A percentile compares a stretch with the other conserved stretches of the same genome.
These are phyloP conservation scores for Caenorhabditis virilis DNA, from an alignment of 2,888 invertebrate species.

Conservation along the genomic window DNA sequence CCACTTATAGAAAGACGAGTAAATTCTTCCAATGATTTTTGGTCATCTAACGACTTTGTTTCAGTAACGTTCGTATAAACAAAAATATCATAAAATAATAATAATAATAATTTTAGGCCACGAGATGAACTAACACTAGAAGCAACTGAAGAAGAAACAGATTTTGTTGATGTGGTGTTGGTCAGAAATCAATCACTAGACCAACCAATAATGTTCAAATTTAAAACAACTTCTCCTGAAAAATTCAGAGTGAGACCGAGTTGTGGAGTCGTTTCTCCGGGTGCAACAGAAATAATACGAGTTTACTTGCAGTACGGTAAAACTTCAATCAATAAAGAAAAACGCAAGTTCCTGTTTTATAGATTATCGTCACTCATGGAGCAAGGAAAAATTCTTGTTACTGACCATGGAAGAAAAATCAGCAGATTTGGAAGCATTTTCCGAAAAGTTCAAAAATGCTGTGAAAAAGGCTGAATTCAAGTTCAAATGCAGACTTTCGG, in stretches of 20 bases:
- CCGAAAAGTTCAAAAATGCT: conserved; percentile 43
- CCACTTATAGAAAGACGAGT: conserved; percentile 47
- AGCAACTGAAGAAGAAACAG: conserved; percentile 47
- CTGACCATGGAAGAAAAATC: conserved; percentile 50
- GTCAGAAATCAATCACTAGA: conserved; percentile 47
- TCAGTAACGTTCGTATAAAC: conserved; percentile 33
- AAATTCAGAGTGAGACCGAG: conserved; percentile 89
- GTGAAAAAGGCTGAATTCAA: conserved; percentile 50
- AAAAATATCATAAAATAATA: background rate
- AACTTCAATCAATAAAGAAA: conserved; percentile 1
- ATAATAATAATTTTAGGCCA: conserved; percentile 38
- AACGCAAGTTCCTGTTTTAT: conserved; percentile 6
- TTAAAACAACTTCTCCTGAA: conserved; percentile 92
- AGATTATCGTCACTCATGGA: conserved; percentile 57
- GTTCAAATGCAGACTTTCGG: conserved; percentile 44
- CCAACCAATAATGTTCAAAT: conserved; percentile 71
- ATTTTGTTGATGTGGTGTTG: conserved; percentile 51
- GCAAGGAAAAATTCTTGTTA: conserved; percentile 56
- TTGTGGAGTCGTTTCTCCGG: conserved; percentile 50
- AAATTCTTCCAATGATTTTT: conserved; percentile 40
- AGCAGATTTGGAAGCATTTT: conserved; percentile 47
- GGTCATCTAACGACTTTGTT: conserved; percentile 39
- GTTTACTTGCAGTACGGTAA: conserved; percentile 59
- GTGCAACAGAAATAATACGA: conserved; percentile 50
- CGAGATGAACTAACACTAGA: conserved; percentile 49